These are phyloP conservation scores for Magallana nippona DNA, from an alignment of 2,888 invertebrate genomes.

Conservation along the genomic window DNA sequence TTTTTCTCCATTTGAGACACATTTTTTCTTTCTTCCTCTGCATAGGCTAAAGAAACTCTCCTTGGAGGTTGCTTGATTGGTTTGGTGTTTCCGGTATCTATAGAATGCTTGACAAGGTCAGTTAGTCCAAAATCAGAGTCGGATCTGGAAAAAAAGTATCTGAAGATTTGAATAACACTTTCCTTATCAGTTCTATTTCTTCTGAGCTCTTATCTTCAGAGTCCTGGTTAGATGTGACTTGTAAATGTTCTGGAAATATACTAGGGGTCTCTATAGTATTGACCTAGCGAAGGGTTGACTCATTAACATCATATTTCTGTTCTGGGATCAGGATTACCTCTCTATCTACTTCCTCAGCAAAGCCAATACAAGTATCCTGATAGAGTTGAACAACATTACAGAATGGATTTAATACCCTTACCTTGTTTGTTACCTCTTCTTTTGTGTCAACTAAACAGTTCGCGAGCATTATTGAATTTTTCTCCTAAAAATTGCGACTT, in stretches of 20 bases:
- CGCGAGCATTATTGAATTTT: conserved; percentile 51
- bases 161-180: conserved; percentile 42
- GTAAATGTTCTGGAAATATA: conserved; percentile 45
- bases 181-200: conserved; percentile 31
- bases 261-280: neutral
- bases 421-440: conserved; percentile 41
- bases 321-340: neutral
- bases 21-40: conserved; percentile 50
- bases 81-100: conserved; percentile 49
- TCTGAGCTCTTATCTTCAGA: neutral
- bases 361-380: conserved; percentile 49
- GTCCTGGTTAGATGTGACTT: conserved; percentile 35
- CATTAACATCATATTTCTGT: conserved; percentile 8
- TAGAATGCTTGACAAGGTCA: conserved; percentile 49
- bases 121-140: conserved; percentile 55
- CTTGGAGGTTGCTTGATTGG: conserved; percentile 53
- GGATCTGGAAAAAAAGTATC: conserved; percentile 48
- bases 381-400: conserved; percentile 37
- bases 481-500: conserved; percentile 40
- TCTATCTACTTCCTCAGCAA: conserved; percentile 43
- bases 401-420: conserved; percentile 53
- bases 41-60: conserved; percentile 50
- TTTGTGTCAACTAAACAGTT: conserved; percentile 49
- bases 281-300: neutral
- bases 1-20: conserved; percentile 51